These are phyloP conservation scores for Cephus spinipes DNA, from an alignment of 2,888 invertebrate species.

Conservation along the genomic window DNA sequence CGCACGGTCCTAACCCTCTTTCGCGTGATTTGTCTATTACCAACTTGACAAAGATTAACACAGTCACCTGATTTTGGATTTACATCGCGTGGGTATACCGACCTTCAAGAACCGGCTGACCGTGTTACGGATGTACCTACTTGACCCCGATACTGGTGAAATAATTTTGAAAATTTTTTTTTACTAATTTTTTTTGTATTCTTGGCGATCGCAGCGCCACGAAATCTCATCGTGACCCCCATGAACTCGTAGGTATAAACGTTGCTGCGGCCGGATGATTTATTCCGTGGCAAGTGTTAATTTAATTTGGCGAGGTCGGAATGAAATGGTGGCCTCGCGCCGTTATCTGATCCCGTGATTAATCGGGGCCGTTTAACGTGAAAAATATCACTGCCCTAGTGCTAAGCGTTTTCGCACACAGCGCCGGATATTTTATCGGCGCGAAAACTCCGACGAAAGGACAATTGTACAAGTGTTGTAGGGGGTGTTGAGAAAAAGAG, in stretches of 20 bases:
- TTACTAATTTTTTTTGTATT: no score
- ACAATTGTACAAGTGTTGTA: background rate
- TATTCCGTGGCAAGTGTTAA: constrained; percentile 24
- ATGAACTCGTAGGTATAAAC: background rate
- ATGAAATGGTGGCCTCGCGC: constrained; percentile 20
- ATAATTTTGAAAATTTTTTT: no score
- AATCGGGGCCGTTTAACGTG: constrained; percentile 19
- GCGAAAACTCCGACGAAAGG: background rate
- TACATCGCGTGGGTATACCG: background rate
- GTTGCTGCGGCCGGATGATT: constrained; percentile 13
- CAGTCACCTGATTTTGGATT: background rate
- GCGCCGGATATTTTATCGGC: background rate
- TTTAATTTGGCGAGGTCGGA: constrained; percentile 22
- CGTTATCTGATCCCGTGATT: constrained; percentile 25
- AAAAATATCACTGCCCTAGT: constrained; percentile 17
- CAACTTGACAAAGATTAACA: constrained; percentile 1
- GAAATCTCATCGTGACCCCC: background rate
- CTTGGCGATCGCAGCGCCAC: background rate
- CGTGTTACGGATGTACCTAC: background rate
- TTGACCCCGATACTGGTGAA: no score
- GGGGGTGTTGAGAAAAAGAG: background rate
- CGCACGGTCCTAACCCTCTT: background rate
- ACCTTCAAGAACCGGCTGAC: background rate
- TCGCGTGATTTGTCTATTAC: constrained; percentile 5
- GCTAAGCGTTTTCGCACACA: constrained; percentile 6